Base-by-base conservation (phyloP, 2,888 invertebrate genomes). In the Colostygia pectinataria region DNA sequence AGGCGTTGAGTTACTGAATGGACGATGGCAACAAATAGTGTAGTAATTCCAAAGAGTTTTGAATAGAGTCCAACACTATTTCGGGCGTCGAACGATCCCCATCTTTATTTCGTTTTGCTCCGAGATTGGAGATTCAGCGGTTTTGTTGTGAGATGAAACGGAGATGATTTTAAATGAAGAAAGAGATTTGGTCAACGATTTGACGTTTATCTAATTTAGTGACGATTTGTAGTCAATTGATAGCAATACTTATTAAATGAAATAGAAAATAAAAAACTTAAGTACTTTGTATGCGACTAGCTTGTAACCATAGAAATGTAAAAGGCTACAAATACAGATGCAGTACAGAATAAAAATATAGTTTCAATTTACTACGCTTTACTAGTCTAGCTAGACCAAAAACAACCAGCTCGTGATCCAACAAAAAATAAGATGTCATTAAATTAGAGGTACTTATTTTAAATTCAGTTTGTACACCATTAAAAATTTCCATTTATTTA, bases 31-130 rank as follows among this genome's bases (percentile, higher is more conserved):
- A 86, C 85, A 85, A 87, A 88, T 88, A 83, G 86, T 80, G 59
- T 78, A 82, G 86, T 86, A 83, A 89, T 89, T 88, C 88, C 87
- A 63, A 83, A 82, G 82, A 86, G 86, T 88, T 87, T 90, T 90
- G 90, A 89, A 87, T 89, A 80, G 80, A 78, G 83, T 89, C 90
- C 90, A 90, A 88, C 54, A 78, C 85, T 90, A 90, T 90, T 90
- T 87, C 65, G 71, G 88, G 84, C 80, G 59, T 70, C 68, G 79
- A 79, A 80, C 77, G 88, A 86, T 86, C 84, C 83, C 77, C 79
- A 53, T 77, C 32, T 51, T 82, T 82, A 69, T 79, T 79, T 82
- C 71, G 69, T 83, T 85, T 87, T 83, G 72, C 68, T 74, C 59
- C 45, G 65, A 68, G 70, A 72, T 74, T 62, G 63, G 71, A 45